Evolutionary conservation across 2,797 vertebrate genomes (phyloP).

Genomic region (Nannoperca australis): DNA sequence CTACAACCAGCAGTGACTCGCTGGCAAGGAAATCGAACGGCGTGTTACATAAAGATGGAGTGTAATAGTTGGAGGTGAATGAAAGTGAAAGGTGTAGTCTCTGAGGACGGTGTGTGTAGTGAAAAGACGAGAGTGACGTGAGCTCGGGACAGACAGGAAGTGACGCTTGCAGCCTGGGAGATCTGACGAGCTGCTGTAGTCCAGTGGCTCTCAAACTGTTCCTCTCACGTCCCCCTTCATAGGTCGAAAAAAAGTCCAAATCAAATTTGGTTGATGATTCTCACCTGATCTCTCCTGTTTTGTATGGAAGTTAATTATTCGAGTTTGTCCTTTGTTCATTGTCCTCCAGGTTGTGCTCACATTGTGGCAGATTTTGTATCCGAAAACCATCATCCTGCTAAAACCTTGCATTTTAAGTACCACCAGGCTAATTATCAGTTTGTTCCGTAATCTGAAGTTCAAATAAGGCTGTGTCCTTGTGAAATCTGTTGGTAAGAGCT

Average conservation of each 20-base stretch:
- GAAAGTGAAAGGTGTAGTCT: constrained; percentile 6
- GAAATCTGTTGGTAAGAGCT: not conserved
- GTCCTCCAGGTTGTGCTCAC: not conserved
- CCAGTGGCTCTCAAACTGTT: no score
- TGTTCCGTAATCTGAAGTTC: not conserved
- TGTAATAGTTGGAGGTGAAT: constrained; percentile 25
- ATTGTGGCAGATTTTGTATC: not conserved
- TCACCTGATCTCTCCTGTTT: not conserved
- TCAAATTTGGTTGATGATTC: not conserved
- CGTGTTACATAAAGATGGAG: constrained; percentile 14
- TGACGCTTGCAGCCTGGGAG: not conserved
- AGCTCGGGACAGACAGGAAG: not conserved
- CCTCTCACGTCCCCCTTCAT: no score
- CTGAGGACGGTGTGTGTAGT: not conserved
- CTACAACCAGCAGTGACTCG: not conserved
- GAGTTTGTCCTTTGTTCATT: not conserved
- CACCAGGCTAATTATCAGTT: not conserved
- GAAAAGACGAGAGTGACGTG: not conserved
- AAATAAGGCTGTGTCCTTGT: not conserved
- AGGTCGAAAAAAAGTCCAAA: no score
- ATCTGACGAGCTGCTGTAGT: not conserved
- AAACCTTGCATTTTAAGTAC: not conserved
- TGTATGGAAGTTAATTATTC: not conserved
- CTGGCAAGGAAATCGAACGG: constrained; percentile 31
- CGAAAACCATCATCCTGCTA: not conserved